Percentiles rank a stretch among this genome's conserved stretches.
Conservation (phyloP, 2,797 vertebrate genomes). For the Spondyliosoma cantharus region DNA sequence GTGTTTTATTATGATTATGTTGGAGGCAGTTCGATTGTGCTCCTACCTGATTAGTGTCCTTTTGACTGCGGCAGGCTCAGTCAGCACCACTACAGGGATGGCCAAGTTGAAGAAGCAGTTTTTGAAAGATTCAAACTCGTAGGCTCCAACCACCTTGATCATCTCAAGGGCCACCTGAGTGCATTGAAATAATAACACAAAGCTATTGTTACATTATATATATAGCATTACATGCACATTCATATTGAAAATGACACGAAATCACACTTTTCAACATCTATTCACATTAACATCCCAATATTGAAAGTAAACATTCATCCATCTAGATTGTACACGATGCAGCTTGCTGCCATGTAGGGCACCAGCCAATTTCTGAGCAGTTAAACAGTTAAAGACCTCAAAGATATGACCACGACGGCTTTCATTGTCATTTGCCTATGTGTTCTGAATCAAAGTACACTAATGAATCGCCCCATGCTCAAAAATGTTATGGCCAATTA, state of each 20-base stretch:
- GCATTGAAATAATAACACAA: not conserved
- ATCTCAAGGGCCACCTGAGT: constrained; percentile 93
- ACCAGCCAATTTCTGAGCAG: too few relatives aligned
- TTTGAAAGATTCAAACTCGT: constrained; percentile 91
- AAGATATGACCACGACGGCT: too few relatives aligned
- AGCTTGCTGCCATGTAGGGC: too few relatives aligned
- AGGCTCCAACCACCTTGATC: constrained; percentile 92
- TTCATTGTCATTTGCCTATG: too few relatives aligned
- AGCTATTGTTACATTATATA: not conserved
- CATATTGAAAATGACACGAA: too few relatives aligned
- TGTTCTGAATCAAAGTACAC: too few relatives aligned
- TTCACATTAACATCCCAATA: not conserved
- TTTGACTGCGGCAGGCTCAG: constrained; percentile 92
- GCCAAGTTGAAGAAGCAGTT: constrained; percentile 99
- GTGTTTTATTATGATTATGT: not conserved
- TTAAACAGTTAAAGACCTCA: too few relatives aligned
- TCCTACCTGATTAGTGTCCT: constrained; percentile 92
- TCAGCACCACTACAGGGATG: constrained; percentile 95
- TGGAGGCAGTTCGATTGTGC: not conserved
- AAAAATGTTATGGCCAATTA: too few relatives aligned
- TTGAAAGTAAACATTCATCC: not conserved
- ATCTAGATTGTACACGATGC: too few relatives aligned
- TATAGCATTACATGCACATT: too few relatives aligned
- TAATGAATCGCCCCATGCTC: too few relatives aligned
- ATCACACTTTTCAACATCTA: too few relatives aligned